Percentiles rank a stretch among this genome's conserved stretches.
Conservation (phyloP, 2,888 invertebrate species). For the Mylabris sibirica region DNA sequence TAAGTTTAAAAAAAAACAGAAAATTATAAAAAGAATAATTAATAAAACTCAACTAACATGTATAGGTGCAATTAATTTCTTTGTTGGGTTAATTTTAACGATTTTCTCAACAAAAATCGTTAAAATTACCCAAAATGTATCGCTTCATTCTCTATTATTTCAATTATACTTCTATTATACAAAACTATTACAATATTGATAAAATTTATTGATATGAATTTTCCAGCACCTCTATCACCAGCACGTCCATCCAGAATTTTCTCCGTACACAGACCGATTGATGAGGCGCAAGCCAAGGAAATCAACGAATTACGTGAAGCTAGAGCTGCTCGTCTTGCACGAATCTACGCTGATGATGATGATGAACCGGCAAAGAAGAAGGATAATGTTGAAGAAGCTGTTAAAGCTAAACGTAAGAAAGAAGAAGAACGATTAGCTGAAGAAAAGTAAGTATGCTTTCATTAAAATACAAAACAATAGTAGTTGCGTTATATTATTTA, state of each 20-base stretch:
- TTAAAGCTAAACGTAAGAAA: constrained; percentile 67
- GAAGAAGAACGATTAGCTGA: constrained; percentile 71
- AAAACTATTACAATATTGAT: background rate
- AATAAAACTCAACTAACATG: constrained; percentile 22
- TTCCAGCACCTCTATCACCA: constrained; percentile 66
- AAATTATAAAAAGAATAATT: constrained; percentile 29
- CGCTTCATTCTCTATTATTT: constrained; percentile 14
- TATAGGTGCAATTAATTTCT: constrained; percentile 4
- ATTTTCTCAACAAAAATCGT: constrained; percentile 16
- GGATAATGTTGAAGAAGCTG: constrained; percentile 59
- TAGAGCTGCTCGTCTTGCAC: constrained; percentile 69
- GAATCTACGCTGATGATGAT: constrained; percentile 66
- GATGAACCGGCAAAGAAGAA: constrained; percentile 44
- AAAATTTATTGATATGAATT: background rate
- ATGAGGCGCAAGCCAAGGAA: constrained; percentile 49
- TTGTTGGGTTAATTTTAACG: background rate
- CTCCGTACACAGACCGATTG: constrained; percentile 63
- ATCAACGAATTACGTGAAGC: constrained; percentile 68
- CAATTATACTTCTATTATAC: background rate
- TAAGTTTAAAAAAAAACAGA: constrained; percentile 38
- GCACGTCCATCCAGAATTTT: constrained; percentile 75
- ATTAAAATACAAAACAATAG: background rate
- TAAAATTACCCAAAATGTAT: constrained; percentile 18
- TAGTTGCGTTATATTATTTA: too few species aligned
- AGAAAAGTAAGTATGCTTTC: constrained; percentile 64